These are phyloP conservation scores for Ellobium chinense DNA, from an alignment of 2,888 invertebrate genomes.

Conservation along the genomic window DNA sequence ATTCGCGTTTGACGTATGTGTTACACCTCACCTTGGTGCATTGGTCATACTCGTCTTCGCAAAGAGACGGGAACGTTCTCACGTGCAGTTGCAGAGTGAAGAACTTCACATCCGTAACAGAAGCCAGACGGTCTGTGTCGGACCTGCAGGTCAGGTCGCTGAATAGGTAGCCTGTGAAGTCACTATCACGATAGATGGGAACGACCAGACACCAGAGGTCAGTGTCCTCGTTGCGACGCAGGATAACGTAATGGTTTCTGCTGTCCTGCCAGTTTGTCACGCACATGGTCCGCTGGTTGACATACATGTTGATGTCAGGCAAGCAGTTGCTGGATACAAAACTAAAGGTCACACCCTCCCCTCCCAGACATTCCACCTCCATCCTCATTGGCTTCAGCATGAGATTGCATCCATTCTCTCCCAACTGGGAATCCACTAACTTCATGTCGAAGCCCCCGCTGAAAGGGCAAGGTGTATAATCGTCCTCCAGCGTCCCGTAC, in stretches of 20 bases:
- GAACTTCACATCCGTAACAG: slow-evolving; percentile 37
- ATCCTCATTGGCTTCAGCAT: slow-evolving; percentile 71
- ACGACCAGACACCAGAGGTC: slow-evolving; percentile 64
- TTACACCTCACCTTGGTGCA: slow-evolving; percentile 63
- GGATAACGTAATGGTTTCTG: slow-evolving; percentile 58
- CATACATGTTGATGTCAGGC: slow-evolving; percentile 57
- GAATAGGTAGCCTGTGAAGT: slow-evolving; percentile 54
- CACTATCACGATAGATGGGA: slow-evolving; percentile 40
- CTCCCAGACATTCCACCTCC: slow-evolving; percentile 70
- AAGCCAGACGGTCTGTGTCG: not conserved
- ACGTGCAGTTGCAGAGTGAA: slow-evolving; percentile 58
- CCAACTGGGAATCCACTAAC: slow-evolving; percentile 40
- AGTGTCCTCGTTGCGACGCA: slow-evolving; percentile 54
- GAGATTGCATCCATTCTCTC: slow-evolving; percentile 66
- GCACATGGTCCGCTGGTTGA: slow-evolving; percentile 59
- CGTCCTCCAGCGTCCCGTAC: slow-evolving; percentile 51
- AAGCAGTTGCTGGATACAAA: slow-evolving; percentile 62
- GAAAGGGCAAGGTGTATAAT: slow-evolving; percentile 65
- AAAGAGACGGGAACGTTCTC: slow-evolving; percentile 57
- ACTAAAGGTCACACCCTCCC: slow-evolving; percentile 69
- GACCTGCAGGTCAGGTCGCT: slow-evolving; percentile 59
- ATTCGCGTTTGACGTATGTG: slow-evolving; percentile 59
- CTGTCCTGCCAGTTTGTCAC: slow-evolving; percentile 62
- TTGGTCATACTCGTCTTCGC: slow-evolving; percentile 69
- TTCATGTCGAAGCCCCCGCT: slow-evolving; percentile 72